Percentiles rank a stretch among this genome's conserved stretches.
phyloP scores from a whole-genome alignment of 2,888 invertebrate species.

The Coenonympha arcania region DNA sequence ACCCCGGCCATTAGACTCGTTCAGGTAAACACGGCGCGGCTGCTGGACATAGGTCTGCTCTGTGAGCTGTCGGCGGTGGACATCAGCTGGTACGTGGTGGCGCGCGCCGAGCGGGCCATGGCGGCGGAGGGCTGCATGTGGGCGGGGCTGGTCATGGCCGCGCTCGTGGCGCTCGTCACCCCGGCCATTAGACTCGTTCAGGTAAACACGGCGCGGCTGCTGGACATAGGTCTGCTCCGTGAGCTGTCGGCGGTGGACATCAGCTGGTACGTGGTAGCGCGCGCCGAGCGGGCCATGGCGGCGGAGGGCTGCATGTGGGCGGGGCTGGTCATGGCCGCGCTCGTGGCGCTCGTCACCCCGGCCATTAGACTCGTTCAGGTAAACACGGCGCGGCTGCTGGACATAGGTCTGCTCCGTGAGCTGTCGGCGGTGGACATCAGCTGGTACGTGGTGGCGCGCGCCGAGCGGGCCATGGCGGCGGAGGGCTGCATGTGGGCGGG shows the following conservation, averaged over 20 bases:
- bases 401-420: constrained; percentile 95
- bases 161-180: constrained; percentile 50
- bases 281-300: constrained; percentile 80
- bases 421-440: constrained; percentile 95
- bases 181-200: constrained; percentile 55
- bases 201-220: constrained; percentile 36
- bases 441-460: constrained; percentile 92
- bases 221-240: no score
- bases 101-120: constrained; percentile 82
- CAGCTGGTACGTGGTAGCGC: constrained; percentile 93
- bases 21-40: no score
- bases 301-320: constrained; percentile 58
- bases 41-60: no score
- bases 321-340: constrained; percentile 52
- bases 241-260: constrained; percentile 96
- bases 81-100: constrained; percentile 94
- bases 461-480: constrained; percentile 76
- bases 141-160: constrained; percentile 55
- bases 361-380: constrained; percentile 52
- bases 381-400: no score
- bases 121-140: constrained; percentile 57
- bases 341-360: constrained; percentile 54
- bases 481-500: constrained; percentile 58
- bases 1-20: no score
- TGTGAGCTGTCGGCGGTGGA: constrained; percentile 95